Conservation (phyloP, 2,113 vertebrate species). For the Amia ocellicauda region DNA sequence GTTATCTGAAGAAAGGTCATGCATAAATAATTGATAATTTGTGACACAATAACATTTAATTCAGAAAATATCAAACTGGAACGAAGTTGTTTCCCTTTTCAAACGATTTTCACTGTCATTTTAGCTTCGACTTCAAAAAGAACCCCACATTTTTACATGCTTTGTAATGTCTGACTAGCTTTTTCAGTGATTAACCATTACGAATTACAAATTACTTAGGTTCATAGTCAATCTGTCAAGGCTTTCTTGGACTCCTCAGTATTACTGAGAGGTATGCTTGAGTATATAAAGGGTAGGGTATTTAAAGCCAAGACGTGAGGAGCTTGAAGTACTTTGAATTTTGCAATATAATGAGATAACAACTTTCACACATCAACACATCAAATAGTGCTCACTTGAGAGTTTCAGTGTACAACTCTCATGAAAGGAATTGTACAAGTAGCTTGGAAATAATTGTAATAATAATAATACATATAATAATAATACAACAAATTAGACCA, state of each 20-base stretch:
- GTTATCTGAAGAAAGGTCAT: no score
- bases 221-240: neutral
- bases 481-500: no score
- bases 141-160: neutral
- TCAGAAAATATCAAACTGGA: neutral
- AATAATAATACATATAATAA: no score
- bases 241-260: neutral
- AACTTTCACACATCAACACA: neutral
- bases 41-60: neutral
- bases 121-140: neutral
- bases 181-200: conserved; percentile 4
- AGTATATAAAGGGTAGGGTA: neutral
- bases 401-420: no score
- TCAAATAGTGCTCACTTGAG: conserved; percentile 9
- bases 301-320: neutral
- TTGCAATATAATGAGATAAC: neutral
- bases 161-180: neutral
- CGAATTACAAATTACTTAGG: neutral
- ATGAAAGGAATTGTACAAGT: no score
- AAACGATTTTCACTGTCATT: conserved; percentile 7
- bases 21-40: neutral
- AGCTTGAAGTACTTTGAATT: neutral
- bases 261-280: neutral
- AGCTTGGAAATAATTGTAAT: neutral
- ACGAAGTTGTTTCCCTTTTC: neutral